Evolutionary conservation across 1,140 invertebrate species (phyloP), one percentile per base, ranked within the genome.

Genomic region (Eubasilissa regina): DNA sequence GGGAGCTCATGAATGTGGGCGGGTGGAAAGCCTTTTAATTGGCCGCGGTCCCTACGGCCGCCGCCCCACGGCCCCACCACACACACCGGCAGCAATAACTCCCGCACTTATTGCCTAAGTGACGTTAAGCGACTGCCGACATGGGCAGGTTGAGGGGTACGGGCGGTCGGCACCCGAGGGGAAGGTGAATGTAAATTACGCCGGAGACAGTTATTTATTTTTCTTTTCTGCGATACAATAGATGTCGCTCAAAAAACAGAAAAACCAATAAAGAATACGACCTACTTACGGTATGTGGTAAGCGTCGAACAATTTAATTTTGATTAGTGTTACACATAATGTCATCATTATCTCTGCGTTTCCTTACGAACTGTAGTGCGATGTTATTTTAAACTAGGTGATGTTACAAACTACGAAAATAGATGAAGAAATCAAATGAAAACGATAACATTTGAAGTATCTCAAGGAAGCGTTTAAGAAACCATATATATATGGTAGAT

Each of bases 1-100:
- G 11, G 7, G 10, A 0, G 15, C 19, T 19, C 25, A n/a, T 19
- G 19, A 64, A 64, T 25, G 60, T 43, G 60, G 25, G 60, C 12
- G 60, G 17, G 60, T 64, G 60, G 21, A 64, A 64, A 44, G 60
- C 60, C 58, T 64, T 64, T 64, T 64, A 64, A 64, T 64, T 64
- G 19, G 13, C 25, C 60, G 3, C 19, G 35, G 19, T 64, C 25
- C 25, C 60, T 12, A 64, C 35, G 35, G 60, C 19, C 19, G 60
- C 17, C n/a, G n/a, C n/a, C n/a, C 25, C 25, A 6, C 1, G 25
- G 1, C 25, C 1, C 25, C 25, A 6, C 25, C 25, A 15, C 60
- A 25, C 19, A 64, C 35, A 64, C 60, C 60, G 13, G 9, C 7
- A 35, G 60, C 60, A 64, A 64, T 64, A 64, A 44, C 9, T 64